Evolutionary conservation across 2,797 vertebrate species (phyloP), one percentile per base, ranked within the genome.

Genomic region (Macrochelys suwanniensis): DNA sequence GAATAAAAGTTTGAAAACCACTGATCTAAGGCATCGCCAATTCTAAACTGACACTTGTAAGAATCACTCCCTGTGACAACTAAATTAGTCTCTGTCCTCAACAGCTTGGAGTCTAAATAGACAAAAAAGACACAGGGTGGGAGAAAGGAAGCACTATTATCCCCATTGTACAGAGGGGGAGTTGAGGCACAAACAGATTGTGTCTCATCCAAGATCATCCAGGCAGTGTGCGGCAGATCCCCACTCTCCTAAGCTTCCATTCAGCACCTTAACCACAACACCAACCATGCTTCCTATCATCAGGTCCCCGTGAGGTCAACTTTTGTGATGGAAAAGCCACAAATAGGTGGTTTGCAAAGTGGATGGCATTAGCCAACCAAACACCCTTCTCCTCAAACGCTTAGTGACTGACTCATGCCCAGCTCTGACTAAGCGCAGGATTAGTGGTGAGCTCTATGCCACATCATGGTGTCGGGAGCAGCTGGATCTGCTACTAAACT

Each of bases 41-140:
- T 77, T 91, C 85, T 87, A 91, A 85, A 50, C 65, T 49, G 42
- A 49, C 37, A 85, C 84, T 91, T 79, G 74, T 91, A 95, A 82
- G 79, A 80, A 80, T 95, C 87, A 77, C 94, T 89, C 80, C 33
- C n/a, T 0, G 0, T 77, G 89, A 80, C 90, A 94, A 89, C 19
- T 49, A 94, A 87, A 49, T 77, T 65, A 97, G 54, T 0, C 53
- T 59, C 83, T 92, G n/a, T 42, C 17, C 87, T 0, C 0, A 57
- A 79, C 78, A 15, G 49, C 16, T 88, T 68, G 68, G 88, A 90
- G 90, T 81, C 25, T 17, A 21, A 37, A 49, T 6, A 81, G 45
- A 74, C 51, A 83, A 93, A 81, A 31, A 16, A 93, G 37, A 71
- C 68, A 71, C 21, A 42, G n/a, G 65, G 37, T 3, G 28, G n/a